Percentiles rank a stretch among this genome's conserved stretches.
phyloP scores from a whole-genome alignment of 2,113 vertebrate genomes.

The Nannobrachium achirus region DNA sequence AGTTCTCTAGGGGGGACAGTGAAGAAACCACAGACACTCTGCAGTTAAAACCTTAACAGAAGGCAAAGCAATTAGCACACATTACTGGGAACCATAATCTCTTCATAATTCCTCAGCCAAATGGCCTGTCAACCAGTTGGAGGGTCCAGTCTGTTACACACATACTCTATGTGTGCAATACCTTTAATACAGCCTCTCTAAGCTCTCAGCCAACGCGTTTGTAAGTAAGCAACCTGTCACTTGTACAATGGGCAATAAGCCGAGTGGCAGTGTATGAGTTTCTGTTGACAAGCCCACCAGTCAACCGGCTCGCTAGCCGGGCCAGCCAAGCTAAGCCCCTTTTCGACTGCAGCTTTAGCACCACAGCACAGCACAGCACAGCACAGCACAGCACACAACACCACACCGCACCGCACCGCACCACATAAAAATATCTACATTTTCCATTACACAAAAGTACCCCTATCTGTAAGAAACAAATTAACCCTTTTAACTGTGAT shows the following conservation, averaged over 20 bases:
- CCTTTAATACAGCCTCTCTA: background rate
- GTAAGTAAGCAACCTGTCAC: background rate
- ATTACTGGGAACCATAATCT: conserved; percentile 63
- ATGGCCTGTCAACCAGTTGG: conserved; percentile 43
- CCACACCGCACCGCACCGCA: too few relatives aligned
- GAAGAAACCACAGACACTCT: conserved; percentile 36
- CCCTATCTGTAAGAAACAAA: too few relatives aligned
- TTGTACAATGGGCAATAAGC: conserved; percentile 2
- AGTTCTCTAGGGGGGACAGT: conserved; percentile 4
- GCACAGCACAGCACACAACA: too few relatives aligned
- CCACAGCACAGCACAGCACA: too few relatives aligned
- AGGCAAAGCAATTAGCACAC: conserved; percentile 60
- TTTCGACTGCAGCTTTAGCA: too few relatives aligned
- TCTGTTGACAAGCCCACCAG: conserved; percentile 20
- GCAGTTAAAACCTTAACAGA: conserved; percentile 56
- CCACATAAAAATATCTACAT: too few relatives aligned
- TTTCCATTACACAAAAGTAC: too few relatives aligned
- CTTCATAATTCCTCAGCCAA: conserved; percentile 46
- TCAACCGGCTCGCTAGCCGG: too few relatives aligned
- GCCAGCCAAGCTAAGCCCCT: too few relatives aligned
- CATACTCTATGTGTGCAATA: too few relatives aligned
- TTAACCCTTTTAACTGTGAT: too few relatives aligned
- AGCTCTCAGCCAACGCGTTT: background rate
- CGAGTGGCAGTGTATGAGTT: conserved; percentile 29
- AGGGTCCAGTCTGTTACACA: background rate